Evolutionary conservation across 1,140 invertebrate species (phyloP), one percentile per base, ranked within the genome.

Genomic region (Wiebesia pumilae): DNA sequence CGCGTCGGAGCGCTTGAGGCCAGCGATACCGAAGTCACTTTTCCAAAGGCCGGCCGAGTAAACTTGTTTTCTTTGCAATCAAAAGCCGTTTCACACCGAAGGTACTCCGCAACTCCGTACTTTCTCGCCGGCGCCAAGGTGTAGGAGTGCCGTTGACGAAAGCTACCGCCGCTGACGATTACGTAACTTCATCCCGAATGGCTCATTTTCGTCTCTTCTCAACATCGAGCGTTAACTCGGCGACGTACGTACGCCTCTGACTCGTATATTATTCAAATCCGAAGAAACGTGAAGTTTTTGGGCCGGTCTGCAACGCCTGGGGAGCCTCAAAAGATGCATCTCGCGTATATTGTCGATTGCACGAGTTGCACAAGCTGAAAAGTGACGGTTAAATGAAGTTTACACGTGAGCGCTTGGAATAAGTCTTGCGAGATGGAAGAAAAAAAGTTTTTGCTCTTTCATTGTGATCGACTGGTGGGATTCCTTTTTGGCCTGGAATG

Each of bases 101-200:
- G 67, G 79, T 84, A 73, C 54, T 35, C 35, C 58, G 83, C 33
- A 33, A 19, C 47, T 54, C 69, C 3, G 80, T 82, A 86, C 85
- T 86, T 83, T 86, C 85, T 86, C 85, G 80, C 47, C 30, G 24
- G 38, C 67, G 54, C 51, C 43, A 71, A 80, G 47, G 80, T 82
- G 85, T 86, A 82, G 85, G 85, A 82, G 85, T 86, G 85, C 85
- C 85, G 85, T 86, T 86, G 84, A 85, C 84, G 84, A 81, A 85
- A 85, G 77, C 84, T 81, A 30, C 75, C 58, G 35, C 75, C 14
- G 58, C n/a, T 58, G 24, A 21, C 67, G 12, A 21, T 86, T 82
- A 77, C 84, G 79, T 81, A 85, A 85, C 73, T 35, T 54, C 84
- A 71, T 81, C 79, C 51, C 78, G 67, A 62, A 51, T 43, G 38